Conservation (phyloP, 2,797 vertebrate genomes). For the Aquila chrysaetos region DNA sequence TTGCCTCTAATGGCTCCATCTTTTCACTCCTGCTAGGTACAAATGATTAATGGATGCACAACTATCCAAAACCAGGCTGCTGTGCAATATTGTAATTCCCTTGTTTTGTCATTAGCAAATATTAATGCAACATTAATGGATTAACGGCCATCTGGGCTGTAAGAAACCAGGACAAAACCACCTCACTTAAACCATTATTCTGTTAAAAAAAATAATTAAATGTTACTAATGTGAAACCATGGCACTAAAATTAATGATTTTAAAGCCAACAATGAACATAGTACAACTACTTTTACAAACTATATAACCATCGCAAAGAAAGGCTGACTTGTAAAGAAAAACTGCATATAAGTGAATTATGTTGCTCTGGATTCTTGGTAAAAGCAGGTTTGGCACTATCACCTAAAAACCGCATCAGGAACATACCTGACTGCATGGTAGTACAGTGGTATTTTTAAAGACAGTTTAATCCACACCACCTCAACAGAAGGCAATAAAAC, state of each 20-base stretch:
- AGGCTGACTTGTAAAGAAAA: background rate
- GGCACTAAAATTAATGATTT: background rate
- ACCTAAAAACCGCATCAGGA: background rate
- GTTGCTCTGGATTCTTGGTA: background rate
- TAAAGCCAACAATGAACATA: background rate
- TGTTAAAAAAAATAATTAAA: background rate
- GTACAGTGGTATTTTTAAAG: background rate
- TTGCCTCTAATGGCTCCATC: background rate
- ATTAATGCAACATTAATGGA: background rate
- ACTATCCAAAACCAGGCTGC: background rate
- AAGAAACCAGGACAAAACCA: background rate
- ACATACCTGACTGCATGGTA: background rate
- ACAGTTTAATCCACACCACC: background rate
- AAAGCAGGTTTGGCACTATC: background rate
- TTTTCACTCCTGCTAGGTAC: background rate
- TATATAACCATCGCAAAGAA: background rate
- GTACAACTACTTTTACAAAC: background rate
- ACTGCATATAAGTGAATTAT: background rate
- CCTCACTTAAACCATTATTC: background rate
- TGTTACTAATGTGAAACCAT: background rate
- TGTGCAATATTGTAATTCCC: background rate
- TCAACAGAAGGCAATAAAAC: background rate
- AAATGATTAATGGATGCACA: background rate
- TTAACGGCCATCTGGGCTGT: background rate
- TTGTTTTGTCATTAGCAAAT: background rate